phyloP scores from a whole-genome alignment of 2,888 invertebrate species.

The Epsilonema sp. region DNA sequence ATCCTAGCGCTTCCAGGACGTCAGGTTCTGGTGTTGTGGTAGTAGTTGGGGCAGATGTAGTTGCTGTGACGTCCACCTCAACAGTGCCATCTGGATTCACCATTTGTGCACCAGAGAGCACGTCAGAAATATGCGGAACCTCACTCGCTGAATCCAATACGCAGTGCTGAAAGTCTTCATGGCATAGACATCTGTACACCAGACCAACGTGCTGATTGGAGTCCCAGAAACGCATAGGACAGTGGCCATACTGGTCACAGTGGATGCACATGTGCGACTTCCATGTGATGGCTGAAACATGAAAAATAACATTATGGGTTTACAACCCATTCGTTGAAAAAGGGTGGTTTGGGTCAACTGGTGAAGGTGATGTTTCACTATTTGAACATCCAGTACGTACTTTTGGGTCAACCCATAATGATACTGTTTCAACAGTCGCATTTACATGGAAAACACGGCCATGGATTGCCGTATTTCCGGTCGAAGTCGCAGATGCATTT shows the following conservation, averaged over 20 bases:
- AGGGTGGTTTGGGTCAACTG: no score
- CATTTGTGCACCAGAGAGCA: no score
- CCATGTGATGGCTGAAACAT: constrained; percentile 20
- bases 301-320: background rate
- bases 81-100: no score
- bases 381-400: no score
- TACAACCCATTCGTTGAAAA: no score
- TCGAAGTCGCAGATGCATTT: constrained; percentile 24
- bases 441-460: no score
- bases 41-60: constrained; percentile 12
- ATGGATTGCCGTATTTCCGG: no score
- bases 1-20: constrained; percentile 19
- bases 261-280: constrained; percentile 24
- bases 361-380: no score
- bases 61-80: background rate
- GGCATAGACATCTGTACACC: constrained; percentile 18
- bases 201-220: background rate
- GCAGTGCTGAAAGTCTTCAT: constrained; percentile 25
- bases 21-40: constrained; percentile 25
- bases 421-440: no score
- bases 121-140: background rate
- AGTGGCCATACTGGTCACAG: constrained; percentile 22
- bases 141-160: constrained; percentile 21
- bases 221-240: constrained; percentile 22
- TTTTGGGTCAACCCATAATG: no score